Percentiles rank a stretch among this genome's conserved stretches.
Evolutionary conservation across 2,113 vertebrate species (phyloP).

Genomic region (Perca fluviatilis): DNA sequence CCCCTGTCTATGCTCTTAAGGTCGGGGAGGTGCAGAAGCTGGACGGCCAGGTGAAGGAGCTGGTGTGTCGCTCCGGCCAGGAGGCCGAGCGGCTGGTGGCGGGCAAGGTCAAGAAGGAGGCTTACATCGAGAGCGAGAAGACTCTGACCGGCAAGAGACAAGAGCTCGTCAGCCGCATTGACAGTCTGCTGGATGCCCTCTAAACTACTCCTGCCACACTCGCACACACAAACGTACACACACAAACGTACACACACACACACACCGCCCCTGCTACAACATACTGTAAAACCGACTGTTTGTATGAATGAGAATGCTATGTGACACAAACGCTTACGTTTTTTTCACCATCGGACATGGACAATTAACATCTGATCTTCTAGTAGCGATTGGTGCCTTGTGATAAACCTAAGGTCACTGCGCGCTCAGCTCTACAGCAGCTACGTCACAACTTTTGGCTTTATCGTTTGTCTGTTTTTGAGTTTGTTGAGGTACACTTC

Average conservation of each 20-base stretch:
- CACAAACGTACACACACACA: background rate
- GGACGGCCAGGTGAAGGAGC: constrained; percentile 94
- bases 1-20: constrained; percentile 47
- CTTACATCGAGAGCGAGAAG: constrained; percentile 95
- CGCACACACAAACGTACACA: background rate
- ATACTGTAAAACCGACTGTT: constrained; percentile 10
- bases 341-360: constrained; percentile 53
- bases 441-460: constrained; percentile 16
- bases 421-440: constrained; percentile 45
- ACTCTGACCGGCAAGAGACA: constrained; percentile 90
- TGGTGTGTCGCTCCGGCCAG: constrained; percentile 92
- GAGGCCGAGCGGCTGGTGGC: constrained; percentile 96
- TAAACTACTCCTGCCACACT: constrained; percentile 74
- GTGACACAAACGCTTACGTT: constrained; percentile 39
- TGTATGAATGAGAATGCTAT: constrained; percentile 51
- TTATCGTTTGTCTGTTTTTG: constrained; percentile 37
- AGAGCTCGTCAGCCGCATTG: constrained; percentile 93
- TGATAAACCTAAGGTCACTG: constrained; percentile 63
- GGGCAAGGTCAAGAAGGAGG: constrained; percentile 97
- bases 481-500: constrained; percentile 26
- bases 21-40: constrained; percentile 96
- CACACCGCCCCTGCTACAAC: constrained; percentile 10
- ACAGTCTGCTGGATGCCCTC: constrained; percentile 94
- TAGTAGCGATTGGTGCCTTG: constrained; percentile 62
- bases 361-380: constrained; percentile 58